A percentile compares a stretch with the other conserved stretches of the same genome.
phyloP scores from a whole-genome alignment of 2,113 vertebrate genomes.

The Myxocyprinus asiaticus region DNA sequence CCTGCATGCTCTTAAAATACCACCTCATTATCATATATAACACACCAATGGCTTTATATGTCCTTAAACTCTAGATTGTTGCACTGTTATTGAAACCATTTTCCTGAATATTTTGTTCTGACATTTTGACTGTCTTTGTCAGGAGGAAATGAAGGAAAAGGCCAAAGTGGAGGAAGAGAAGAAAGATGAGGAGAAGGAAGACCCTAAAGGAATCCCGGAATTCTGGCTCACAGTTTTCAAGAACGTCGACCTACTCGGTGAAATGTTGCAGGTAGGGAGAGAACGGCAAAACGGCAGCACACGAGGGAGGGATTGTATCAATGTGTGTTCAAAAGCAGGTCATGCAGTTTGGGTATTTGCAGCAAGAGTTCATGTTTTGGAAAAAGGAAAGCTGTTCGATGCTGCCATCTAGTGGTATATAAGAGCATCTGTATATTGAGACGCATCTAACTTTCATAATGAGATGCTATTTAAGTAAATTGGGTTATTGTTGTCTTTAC shows the following conservation, averaged over 20 bases:
- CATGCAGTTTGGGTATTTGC: neutral
- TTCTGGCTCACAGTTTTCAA: constrained; percentile 99
- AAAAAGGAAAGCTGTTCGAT: constrained; percentile 16
- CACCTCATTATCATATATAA: neutral
- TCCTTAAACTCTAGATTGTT: too few relatives aligned
- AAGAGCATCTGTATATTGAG: neutral
- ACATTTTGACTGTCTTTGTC: constrained; percentile 25
- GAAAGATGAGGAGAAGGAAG: constrained; percentile 98
- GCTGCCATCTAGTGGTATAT: constrained; percentile 63
- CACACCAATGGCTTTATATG: too few relatives aligned
- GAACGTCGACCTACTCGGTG: constrained; percentile 97
- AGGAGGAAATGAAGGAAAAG: constrained; percentile 98
- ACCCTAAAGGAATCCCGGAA: constrained; percentile 97
- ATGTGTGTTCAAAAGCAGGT: neutral
- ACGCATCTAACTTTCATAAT: too few relatives aligned
- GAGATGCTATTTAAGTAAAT: too few relatives aligned
- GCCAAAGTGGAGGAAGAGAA: constrained; percentile 96
- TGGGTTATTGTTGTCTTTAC: too few relatives aligned
- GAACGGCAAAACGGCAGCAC: too few relatives aligned
- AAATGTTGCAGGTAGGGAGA: constrained; percentile 91
- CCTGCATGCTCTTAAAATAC: constrained; percentile 55
- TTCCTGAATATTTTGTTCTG: too few relatives aligned
- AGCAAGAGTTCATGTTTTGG: too few relatives aligned
- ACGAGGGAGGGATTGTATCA: too few relatives aligned
- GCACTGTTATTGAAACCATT: too few relatives aligned